phyloP scores from a whole-genome alignment of 2,797 vertebrate genomes.

The Hapalemur alaotrensis region DNA sequence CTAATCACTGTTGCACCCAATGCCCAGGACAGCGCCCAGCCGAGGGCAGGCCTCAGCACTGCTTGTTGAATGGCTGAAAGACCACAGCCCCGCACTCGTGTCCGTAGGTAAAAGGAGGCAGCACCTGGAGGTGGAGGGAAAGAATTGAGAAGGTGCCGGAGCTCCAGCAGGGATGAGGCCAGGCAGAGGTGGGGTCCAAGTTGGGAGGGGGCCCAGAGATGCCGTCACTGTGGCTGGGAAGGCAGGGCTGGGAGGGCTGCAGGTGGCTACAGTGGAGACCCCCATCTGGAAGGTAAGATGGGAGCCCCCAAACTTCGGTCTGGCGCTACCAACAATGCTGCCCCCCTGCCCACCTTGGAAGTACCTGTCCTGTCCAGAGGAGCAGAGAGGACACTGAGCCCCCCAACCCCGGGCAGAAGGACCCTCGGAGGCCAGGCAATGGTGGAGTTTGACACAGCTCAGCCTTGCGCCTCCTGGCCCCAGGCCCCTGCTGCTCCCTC shows the following conservation, averaged over 20 bases:
- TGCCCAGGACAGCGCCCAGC: not conserved
- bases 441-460: not conserved
- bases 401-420: no score
- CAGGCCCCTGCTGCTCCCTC: not conserved
- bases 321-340: not conserved
- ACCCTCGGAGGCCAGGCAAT: not conserved
- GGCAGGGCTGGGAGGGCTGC: not conserved
- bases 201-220: no score
- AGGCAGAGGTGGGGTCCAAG: not conserved
- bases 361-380: not conserved
- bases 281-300: not conserved
- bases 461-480: not conserved
- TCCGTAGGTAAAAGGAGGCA: not conserved
- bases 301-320: not conserved
- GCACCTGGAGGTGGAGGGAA: not conserved
- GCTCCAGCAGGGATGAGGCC: no score
- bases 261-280: fast-evolving
- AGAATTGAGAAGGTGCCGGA: not conserved
- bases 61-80: not conserved
- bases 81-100: fast-evolving
- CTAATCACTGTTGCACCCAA: fast-evolving
- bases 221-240: not conserved
- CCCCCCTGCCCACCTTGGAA: fast-evolving
- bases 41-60: not conserved
- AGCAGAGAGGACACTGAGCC: not conserved